phyloP scores from a whole-genome alignment of 2,797 vertebrate genomes.

The Cheirogaleus major region DNA sequence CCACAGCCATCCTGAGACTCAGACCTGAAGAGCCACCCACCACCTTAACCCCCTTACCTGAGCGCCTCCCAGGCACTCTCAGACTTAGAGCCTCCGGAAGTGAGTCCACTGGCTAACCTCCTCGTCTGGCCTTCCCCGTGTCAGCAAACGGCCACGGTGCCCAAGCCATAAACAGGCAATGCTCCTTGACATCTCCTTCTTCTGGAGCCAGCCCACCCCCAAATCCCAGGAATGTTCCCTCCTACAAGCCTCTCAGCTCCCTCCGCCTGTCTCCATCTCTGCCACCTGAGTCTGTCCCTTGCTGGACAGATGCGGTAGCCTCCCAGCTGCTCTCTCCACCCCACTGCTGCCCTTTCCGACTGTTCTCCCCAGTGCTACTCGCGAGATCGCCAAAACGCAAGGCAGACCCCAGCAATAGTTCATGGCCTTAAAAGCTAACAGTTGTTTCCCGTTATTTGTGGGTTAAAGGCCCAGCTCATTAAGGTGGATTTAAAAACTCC shows the following conservation, averaged over 20 bases:
- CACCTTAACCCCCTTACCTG: background rate
- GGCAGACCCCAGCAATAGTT: background rate
- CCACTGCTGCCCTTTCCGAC: background rate
- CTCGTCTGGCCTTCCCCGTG: background rate
- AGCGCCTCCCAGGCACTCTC: background rate
- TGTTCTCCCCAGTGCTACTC: background rate
- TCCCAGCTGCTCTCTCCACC: background rate
- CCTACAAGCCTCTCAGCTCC: background rate
- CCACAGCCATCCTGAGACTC: background rate
- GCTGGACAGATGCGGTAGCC: background rate
- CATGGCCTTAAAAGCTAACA: background rate
- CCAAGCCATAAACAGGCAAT: background rate
- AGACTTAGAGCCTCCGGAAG: background rate
- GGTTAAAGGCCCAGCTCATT: background rate
- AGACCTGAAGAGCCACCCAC: background rate
- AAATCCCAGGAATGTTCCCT: accelerated
- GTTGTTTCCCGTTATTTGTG: background rate
- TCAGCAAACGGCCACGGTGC: background rate
- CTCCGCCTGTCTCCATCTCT: background rate
- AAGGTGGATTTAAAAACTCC: background rate
- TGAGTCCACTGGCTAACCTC: background rate
- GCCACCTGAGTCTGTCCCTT: background rate
- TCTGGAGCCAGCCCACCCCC: background rate
- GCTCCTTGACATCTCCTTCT: accelerated
- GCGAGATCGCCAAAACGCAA: background rate